Conservation (phyloP, 2,888 invertebrate species). For the Melipona beecheii region DNA sequence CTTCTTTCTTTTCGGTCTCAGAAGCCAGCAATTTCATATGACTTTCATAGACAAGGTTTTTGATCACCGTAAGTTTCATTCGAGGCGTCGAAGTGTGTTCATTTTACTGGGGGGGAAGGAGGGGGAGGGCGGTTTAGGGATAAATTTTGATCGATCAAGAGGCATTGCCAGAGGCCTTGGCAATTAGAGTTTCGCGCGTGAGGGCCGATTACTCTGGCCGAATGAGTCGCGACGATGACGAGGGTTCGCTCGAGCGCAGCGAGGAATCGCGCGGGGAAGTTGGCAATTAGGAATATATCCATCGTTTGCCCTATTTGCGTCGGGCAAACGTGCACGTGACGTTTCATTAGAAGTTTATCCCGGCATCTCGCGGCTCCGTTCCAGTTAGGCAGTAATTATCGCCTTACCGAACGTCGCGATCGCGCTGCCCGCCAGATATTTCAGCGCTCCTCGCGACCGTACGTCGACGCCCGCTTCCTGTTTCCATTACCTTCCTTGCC, state of each 20-base stretch:
- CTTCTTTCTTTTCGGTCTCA: no score
- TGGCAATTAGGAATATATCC: slow-evolving; percentile 58
- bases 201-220: neutral
- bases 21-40: no score
- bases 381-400: slow-evolving; percentile 25
- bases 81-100: no score
- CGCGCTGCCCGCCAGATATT: neutral
- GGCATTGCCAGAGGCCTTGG: no score
- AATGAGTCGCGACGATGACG: slow-evolving; percentile 39
- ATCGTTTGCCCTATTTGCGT: slow-evolving; percentile 50
- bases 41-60: no score
- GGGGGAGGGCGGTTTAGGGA: neutral
- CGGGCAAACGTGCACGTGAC: slow-evolving; percentile 51
- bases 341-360: slow-evolving; percentile 62
- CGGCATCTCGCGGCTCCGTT: slow-evolving; percentile 6
- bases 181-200: slow-evolving; percentile 22
- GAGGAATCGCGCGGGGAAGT: slow-evolving; percentile 30
- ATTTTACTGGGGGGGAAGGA: no score
- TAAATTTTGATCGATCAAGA: slow-evolving; percentile 1
- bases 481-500: neutral
- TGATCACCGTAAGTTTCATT: no score
- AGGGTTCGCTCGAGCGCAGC: slow-evolving; percentile 23
- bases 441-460: neutral
- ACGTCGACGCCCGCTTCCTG: neutral
- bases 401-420: slow-evolving; percentile 22